phyloP scores from a whole-genome alignment of 1,140 invertebrate genomes.

The Cataglyphis hispanica region DNA sequence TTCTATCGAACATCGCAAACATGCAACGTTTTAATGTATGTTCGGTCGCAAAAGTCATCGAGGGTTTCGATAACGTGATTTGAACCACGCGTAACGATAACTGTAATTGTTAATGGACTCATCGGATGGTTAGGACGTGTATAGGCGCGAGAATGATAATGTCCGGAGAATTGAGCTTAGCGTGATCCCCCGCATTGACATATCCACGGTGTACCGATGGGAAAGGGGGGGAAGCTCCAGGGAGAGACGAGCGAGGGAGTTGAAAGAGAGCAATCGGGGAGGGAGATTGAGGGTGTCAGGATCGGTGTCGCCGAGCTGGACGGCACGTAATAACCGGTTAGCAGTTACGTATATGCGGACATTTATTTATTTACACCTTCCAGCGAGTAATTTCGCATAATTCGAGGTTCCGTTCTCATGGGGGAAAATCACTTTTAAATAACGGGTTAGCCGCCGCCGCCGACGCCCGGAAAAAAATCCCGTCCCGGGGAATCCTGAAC shows the following conservation, averaged over 20 bases:
- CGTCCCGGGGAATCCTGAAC: slow-evolving; percentile 34
- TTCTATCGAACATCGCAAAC: not conserved
- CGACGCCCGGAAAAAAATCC: slow-evolving; percentile 46
- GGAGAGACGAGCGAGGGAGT: slow-evolving; percentile 20
- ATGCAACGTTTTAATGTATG: not conserved
- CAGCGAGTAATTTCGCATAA: slow-evolving; percentile 79
- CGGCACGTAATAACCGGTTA: slow-evolving; percentile 84
- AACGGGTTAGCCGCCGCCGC: slow-evolving; percentile 33
- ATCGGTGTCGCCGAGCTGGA: slow-evolving; percentile 67
- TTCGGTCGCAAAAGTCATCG: not conserved
- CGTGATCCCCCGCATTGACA: slow-evolving; percentile 60
- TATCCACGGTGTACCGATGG: slow-evolving; percentile 39
- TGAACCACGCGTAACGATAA: slow-evolving; percentile 39
- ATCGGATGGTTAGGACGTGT: slow-evolving; percentile 39
- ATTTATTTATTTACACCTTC: slow-evolving; percentile 83
- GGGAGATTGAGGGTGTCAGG: slow-evolving; percentile 47
- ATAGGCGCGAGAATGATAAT: slow-evolving; percentile 45
- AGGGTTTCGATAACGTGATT: not conserved
- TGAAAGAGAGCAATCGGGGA: not conserved
- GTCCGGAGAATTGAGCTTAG: slow-evolving; percentile 54
- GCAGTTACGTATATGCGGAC: slow-evolving; percentile 75
- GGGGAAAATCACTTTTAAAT: slow-evolving; percentile 76
- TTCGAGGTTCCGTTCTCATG: slow-evolving; percentile 78
- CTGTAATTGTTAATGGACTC: slow-evolving; percentile 59
- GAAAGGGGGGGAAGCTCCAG: not conserved